Evolutionary conservation across 2,113 vertebrate species (phyloP).

Genomic region (Lynx canadensis): DNA sequence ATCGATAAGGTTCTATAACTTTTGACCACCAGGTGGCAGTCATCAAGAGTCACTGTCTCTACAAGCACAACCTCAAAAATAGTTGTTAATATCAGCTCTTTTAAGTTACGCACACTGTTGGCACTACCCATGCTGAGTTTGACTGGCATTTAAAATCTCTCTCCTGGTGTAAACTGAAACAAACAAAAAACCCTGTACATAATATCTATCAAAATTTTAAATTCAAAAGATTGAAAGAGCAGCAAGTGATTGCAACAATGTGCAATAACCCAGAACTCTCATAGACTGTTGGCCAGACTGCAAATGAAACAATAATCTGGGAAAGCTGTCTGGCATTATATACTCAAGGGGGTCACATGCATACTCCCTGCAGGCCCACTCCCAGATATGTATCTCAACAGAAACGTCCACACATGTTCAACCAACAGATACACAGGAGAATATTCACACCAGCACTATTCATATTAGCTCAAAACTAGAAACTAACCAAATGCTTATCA

Average conservation of each 20-base stretch:
- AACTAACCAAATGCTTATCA: background rate
- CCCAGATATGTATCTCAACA: background rate
- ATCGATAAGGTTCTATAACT: background rate
- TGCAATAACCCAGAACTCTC: background rate
- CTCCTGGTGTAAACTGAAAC: background rate
- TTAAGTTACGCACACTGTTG: background rate
- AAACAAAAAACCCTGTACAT: background rate
- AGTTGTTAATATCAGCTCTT: background rate
- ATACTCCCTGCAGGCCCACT: background rate
- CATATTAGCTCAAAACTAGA: background rate
- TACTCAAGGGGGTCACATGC: background rate
- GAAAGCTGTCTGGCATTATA: background rate
- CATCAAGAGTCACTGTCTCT: background rate
- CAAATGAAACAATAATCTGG: background rate
- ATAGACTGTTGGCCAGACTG: background rate
- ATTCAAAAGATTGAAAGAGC: background rate
- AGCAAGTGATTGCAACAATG: background rate
- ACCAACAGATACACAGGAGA: background rate
- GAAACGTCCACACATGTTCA: background rate
- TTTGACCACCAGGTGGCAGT: conserved; percentile 67
- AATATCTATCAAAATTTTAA: conserved; percentile 3
- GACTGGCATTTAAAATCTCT: background rate
- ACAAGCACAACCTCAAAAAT: background rate
- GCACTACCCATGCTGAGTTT: background rate
- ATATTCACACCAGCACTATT: background rate